Base-by-base conservation (phyloP, 2,113 vertebrate genomes). In the Arothron firmamentum region DNA sequence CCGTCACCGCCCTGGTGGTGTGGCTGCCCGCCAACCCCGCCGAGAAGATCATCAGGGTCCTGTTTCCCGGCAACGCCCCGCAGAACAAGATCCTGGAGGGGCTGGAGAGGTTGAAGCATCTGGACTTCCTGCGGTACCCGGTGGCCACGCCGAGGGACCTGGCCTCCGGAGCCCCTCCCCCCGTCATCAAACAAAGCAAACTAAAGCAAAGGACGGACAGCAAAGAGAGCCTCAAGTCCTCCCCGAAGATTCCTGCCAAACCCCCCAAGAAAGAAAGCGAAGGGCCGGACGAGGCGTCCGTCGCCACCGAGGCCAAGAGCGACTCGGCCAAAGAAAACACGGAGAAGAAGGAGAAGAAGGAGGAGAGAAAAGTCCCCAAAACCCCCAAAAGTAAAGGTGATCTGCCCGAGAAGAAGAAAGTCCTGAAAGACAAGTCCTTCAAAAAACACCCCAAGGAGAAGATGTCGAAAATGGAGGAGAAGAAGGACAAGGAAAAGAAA, bases 41-140 rank as follows among this genome's bases (percentile, higher is more conserved):
- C 18, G 96, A 99, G 83, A 99, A 95, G 90, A 98, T 98, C 8
- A 90, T 99, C 7, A 90, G 97, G 48, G 96, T 99, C 75, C 88
- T 99, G 65, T 99, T 99, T 81, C 97, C 97, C 60, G 97, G 97
- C 68, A 99, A 99, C 73, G 97, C 97, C 63, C 96, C 97, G 62
- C 97, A 99, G 84, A 98, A 96, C 80, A 98, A 98, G 84, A 96
- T 99, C 69, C 82, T 99, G 47, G 97, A 99, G 82, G 97, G 97
- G 52, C 92, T 99, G 47, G 96, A 99, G 82, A 98, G 97, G 80
- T 88, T 99, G 48, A 94, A 93, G 75, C 97, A 99, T 78, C 86
- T 99, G 75, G 97, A 99, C 85, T 99, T 96, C 77, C 79, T 99
- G 56, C 92, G 94, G 53, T 96, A 96, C 65, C 96, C 97, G 7